Base-by-base conservation (phyloP, 2,113 vertebrate species). In the Pleuronectes platessa region DNA sequence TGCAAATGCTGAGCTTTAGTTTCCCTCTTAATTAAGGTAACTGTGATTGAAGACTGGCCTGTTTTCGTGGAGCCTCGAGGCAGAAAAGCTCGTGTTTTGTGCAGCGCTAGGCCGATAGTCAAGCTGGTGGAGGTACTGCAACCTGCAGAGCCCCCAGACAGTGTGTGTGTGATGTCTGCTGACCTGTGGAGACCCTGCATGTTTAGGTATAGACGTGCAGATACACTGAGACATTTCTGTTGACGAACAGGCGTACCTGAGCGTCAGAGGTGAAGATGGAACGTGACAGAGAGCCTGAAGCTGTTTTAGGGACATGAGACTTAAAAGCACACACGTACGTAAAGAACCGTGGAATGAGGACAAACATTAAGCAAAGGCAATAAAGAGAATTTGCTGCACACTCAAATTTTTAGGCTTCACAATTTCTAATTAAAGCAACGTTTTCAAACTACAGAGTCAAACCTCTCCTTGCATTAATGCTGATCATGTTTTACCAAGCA, bases 11-110 rank as follows among this genome's bases (percentile, higher is more conserved):
- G 88, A 92, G 90, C 85, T 86, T 86, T 78, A 85, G 66, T 83
- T 92, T 90, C 88, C 79, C 81, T 77, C 67, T 86, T 90, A 90
- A 91, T 94, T 92, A 94, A 89, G 88, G 82, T 93, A 92, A 94
- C 91, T 81, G 75, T 93, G 92, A 94, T 83, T 89, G 93, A 94
- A 88, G 90, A 90, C 74, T 79, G 89, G 90, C 86, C 89, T 86
- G 89, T 89, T 91, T 91, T 78, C 62, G 71, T 76, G 61, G 23
- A 81, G 89, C 94, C 93, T 86, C 54, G 31, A 84, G 94, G 92
- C 84, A 81, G 0, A 84, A 89, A 83, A 79, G 71, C 53, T 84
- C 84, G 82, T 82, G 81, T 88, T 94, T 91, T 74, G 31, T 93
- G 91, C 92, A 86, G 69, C 24, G 81, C 75, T 80, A 62, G 68